phyloP scores from a whole-genome alignment of 2,113 vertebrate genomes.

The Halcyon malimbica region DNA sequence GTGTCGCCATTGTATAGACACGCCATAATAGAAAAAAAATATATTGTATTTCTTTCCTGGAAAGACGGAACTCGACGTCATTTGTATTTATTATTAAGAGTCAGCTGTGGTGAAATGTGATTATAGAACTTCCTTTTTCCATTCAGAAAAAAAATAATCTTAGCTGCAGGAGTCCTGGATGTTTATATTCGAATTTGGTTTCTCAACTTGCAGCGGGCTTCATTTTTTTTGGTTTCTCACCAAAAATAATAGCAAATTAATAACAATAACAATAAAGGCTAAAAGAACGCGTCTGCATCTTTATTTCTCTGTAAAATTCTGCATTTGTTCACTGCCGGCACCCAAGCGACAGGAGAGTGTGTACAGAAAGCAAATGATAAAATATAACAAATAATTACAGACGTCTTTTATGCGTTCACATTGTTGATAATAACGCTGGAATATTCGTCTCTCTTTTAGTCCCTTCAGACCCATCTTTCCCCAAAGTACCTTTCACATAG shows the following conservation, averaged over 20 bases:
- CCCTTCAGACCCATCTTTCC: not conserved
- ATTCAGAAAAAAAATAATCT: conserved; percentile 71
- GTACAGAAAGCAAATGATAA: not conserved
- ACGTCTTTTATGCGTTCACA: not conserved
- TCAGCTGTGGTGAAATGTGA: conserved; percentile 72
- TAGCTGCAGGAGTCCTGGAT: conserved; percentile 67
- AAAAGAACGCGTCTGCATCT: conserved; percentile 10
- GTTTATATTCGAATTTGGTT: conserved; percentile 60
- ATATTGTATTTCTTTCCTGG: conserved; percentile 64
- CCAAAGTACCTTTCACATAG: not conserved
- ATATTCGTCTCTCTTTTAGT: not conserved
- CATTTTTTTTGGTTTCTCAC: conserved; percentile 56
- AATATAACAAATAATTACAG: not conserved
- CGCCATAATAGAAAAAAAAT: not conserved
- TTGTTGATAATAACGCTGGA: not conserved
- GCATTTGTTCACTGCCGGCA: not conserved
- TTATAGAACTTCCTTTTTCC: conserved; percentile 71
- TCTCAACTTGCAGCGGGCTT: conserved; percentile 36
- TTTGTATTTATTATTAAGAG: conserved; percentile 73
- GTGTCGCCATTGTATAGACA: not conserved
- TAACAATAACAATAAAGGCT: conserved; percentile 54
- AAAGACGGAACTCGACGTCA: conserved; percentile 70
- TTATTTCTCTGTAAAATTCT: conserved; percentile 54
- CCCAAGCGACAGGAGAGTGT: not conserved
- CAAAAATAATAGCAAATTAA: conserved; percentile 59